phyloP scores from a whole-genome alignment of 2,888 invertebrate species.

The Heterodera filipjevi region DNA sequence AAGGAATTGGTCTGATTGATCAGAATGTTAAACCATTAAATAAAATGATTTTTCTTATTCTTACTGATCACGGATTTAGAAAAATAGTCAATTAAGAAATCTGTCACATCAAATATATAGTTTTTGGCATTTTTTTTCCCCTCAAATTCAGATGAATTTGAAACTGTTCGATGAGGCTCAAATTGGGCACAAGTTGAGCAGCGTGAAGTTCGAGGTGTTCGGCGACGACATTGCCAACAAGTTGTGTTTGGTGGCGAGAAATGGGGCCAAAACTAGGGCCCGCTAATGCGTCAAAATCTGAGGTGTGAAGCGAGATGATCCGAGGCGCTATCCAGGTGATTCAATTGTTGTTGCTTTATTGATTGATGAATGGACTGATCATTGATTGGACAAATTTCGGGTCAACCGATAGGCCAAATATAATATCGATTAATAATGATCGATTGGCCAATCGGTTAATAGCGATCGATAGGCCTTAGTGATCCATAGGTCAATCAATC shows the following conservation, averaged over 20 bases:
- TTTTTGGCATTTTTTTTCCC: background rate
- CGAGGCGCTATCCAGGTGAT: slow-evolving; percentile 60
- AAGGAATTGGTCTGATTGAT: too few species aligned
- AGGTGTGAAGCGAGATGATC: slow-evolving; percentile 55
- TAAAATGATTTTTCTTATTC: too few species aligned
- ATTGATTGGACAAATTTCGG: too few species aligned
- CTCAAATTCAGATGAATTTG: slow-evolving; percentile 29
- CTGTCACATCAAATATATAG: too few species aligned
- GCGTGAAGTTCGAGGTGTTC: slow-evolving; percentile 58
- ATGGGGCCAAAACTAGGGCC: background rate
- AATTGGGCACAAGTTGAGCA: slow-evolving; percentile 33
- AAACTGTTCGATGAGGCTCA: slow-evolving; percentile 52
- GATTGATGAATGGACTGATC: background rate
- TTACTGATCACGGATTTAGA: too few species aligned
- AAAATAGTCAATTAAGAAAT: too few species aligned
- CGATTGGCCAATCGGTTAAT: too few species aligned
- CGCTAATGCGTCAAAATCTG: background rate
- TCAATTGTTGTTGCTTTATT: background rate
- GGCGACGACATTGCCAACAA: slow-evolving; percentile 60
- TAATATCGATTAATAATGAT: too few species aligned
- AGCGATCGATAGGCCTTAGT: too few species aligned
- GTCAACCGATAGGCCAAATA: too few species aligned
- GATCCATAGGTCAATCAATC: too few species aligned
- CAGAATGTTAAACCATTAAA: too few species aligned
- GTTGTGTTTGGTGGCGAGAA: background rate